Evolutionary conservation across 2,113 vertebrate species (phyloP), one percentile per base, ranked within the genome.

Genomic region (Pseudonaja textilis): DNA sequence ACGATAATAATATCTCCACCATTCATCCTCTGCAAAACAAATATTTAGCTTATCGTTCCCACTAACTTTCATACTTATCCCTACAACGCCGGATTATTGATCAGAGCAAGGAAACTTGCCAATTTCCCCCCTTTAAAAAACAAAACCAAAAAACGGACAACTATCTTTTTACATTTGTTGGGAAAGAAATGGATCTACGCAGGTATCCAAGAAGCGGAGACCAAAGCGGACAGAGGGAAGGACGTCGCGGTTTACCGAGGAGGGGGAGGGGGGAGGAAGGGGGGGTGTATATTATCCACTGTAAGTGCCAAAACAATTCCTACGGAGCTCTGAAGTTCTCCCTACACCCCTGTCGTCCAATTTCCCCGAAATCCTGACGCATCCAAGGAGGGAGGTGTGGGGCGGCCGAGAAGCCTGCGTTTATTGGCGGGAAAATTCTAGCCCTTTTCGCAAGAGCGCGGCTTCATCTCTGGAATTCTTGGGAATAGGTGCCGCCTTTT

Each of bases 11-110:
- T 81, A 81, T 81, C 69, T 22, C 74, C 74, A 90, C 4, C 4
- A 47, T 0, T 1, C 93, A 91, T 93, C 89, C 8, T 3, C 81
- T 0, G 96, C 12, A 96, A n/a, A 89, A 85, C 90, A 94, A 96
- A 92, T 96, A 69, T 93, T 96, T 91, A 54, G 94, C 91, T 96
- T 88, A 94, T 91, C 93, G 95, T 96, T 16, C 29, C 22, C 94
- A 86, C 85, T 94, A 93, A 25, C 92, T 85, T 95, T 93, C 87
- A 56, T 56, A 93, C 93, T 96, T 94, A 93, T 95, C 94, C 95
- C 88, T 96, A 45, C 93, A 94, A 94, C 95, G 94, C 94, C 89
- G 97, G 96, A 97, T 97, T 93, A 97, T 97, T 93, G 88, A 93
- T 91, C 1, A 91, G 96, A 96, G 97, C 97, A 97, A 88, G 92